A percentile compares a stretch with the other conserved stretches of the same genome.
phyloP scores from a whole-genome alignment of 2,888 invertebrate genomes.

The Thelaira solivaga region DNA sequence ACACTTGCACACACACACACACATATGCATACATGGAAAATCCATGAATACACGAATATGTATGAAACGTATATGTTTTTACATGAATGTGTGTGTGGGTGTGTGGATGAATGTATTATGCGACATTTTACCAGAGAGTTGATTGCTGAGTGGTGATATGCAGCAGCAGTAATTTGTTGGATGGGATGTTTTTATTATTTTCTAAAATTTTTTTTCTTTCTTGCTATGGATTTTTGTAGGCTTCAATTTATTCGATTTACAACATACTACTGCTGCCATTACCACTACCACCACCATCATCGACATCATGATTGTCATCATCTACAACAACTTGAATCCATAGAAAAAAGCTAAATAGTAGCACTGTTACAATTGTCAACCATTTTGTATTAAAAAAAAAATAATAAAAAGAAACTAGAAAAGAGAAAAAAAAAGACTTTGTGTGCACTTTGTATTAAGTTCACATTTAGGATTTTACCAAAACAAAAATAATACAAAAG shows the following conservation, averaged over 20 bases:
- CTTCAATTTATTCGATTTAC: slow-evolving; percentile 49
- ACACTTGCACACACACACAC: not conserved
- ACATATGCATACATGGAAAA: not conserved
- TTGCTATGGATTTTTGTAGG: slow-evolving; percentile 17
- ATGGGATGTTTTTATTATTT: slow-evolving; percentile 22
- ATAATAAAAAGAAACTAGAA: too few relatives aligned
- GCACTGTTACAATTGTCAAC: slow-evolving; percentile 59
- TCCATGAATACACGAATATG: not conserved
- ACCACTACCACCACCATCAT: not conserved
- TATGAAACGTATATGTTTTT: too few relatives aligned
- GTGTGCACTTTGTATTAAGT: slow-evolving; percentile 61
- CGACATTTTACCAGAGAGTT: slow-evolving; percentile 50
- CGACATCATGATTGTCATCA: not conserved
- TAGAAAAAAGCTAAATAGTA: slow-evolving; percentile 56
- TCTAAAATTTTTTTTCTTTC: not conserved
- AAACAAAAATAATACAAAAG: slow-evolving; percentile 22
- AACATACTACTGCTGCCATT: not conserved
- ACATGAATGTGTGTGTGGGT: too few relatives aligned
- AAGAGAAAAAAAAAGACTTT: too few relatives aligned
- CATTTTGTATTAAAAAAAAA: slow-evolving; percentile 62
- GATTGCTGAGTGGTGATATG: slow-evolving; percentile 41
- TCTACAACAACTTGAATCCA: slow-evolving; percentile 24
- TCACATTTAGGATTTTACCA: slow-evolving; percentile 56
- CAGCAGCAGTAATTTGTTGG: slow-evolving; percentile 39
- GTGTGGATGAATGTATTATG: not conserved